A percentile compares a stretch with the other conserved stretches of the same genome.
These are phyloP conservation scores for Xenops minutus DNA, from an alignment of 2,797 vertebrate species.

Conservation along the genomic window DNA sequence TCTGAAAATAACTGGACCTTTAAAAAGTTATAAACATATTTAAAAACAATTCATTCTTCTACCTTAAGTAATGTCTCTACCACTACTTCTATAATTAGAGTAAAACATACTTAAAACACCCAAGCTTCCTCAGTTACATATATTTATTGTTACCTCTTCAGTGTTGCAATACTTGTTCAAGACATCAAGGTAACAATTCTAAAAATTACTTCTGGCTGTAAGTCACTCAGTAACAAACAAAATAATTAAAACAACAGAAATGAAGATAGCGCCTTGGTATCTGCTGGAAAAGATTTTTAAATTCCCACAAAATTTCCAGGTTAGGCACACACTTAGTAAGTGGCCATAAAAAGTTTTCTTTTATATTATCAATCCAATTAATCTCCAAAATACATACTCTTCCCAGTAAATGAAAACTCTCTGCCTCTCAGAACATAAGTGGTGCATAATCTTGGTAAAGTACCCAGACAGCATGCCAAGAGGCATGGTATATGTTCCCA, in stretches of 20 bases:
- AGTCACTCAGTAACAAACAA: conserved; percentile 1
- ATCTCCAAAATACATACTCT: background rate
- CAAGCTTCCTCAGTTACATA: background rate
- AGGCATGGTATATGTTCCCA: background rate
- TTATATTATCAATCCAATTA: background rate
- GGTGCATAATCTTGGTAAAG: background rate
- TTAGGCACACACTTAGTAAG: background rate
- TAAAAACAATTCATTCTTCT: background rate
- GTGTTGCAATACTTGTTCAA: background rate
- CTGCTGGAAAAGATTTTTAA: background rate
- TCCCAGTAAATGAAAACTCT: background rate
- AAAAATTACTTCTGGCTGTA: background rate
- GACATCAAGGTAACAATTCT: background rate
- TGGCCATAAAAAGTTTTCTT: background rate
- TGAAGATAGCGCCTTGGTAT: background rate
- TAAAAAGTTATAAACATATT: conserved; percentile 50
- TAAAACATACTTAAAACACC: background rate
- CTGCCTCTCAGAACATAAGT: background rate
- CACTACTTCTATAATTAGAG: background rate
- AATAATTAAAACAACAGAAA: background rate
- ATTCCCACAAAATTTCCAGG: background rate
- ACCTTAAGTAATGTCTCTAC: background rate
- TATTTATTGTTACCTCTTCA: background rate
- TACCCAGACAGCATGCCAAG: background rate
- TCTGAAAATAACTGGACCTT: conserved; percentile 93